Base-by-base conservation (phyloP, 2,888 invertebrate genomes). In the Lordiphosa fenestrarum region DNA sequence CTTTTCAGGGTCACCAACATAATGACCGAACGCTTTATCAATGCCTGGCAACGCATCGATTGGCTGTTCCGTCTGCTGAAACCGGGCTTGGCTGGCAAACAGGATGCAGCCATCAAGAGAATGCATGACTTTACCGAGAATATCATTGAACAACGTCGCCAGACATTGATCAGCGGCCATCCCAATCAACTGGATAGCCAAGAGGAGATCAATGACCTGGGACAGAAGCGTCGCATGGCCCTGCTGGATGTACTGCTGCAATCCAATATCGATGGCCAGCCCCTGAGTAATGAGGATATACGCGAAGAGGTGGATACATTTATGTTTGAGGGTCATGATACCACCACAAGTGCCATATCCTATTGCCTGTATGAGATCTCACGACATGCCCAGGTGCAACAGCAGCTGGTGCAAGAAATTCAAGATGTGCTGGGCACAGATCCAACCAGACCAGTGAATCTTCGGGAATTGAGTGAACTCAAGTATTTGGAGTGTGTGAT, bases 281-380 rank as follows among this genome's bases (percentile, higher is more conserved):
- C 90, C 10, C 88, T 94, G 41, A 90, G 91, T 3, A 91, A 92
- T 52, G 88, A 91, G 23, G 91, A 92, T 58, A 91, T 94, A 23
- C 89, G 92, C 51, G 93, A 93, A 84, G 93, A 94, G 89, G 93
- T 94, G 0, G 92, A 94, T 67, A 94, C 94, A 0, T 93, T 94
- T 25, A 85, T 86, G 80, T 85, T 94, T 86, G 93, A 92, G 53
- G 87, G 87, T 1, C 83, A 87, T 21, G 88, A 88, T 36, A 88
- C 89, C 0, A 88, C 88, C 6, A 86, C 87, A 0, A 80, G 83
- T 42, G 88, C 69, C n/a, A 83, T 89, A 3, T 70, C 84, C 1
- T 88, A 88, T 62, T 77, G 78, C 2, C 55, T 88, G 0, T 86
- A 84, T 47, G 68, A 85, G 38, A 77, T 89, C 23, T 84, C 89